Base-by-base conservation (phyloP, 1,140 invertebrate species). In the Lepidurus apus region DNA sequence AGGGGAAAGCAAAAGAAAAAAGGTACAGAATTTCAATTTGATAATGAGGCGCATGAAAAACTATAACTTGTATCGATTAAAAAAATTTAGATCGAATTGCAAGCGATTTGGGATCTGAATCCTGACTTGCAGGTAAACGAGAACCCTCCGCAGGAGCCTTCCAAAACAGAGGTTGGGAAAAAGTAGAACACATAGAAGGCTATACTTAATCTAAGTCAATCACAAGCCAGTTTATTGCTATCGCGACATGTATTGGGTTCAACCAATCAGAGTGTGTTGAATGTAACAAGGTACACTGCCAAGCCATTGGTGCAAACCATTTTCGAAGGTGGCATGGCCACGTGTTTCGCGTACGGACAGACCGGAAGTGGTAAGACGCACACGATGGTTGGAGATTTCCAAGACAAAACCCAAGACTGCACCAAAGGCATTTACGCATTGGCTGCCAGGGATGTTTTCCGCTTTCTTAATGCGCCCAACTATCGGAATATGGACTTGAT, bases 1-100 rank as follows among this genome's bases (percentile, higher is more conserved):
- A 81, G 95, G 95, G 81, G 98, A 99, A 88, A 99, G 97, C 43
- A 99, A 99, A 88, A 98, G 98, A 84, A 99, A 99, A 89, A 97
- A 99, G 89, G 94, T 98, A 82, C n/a, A n/a, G 2, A 3, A 73
- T n/a, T 73, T 73, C 24, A n/a, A 73, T 73, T 73, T 73, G 2
- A 73, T 24, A n/a, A 73, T 2, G n/a, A 42, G 47, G 13, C 13
- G 17, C 42, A n/a, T 7, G 74, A 77, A 44, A 13, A 8, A 53
- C 17, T 43, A 73, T 10, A n/a, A 8, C 42, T 43, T 80, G 6
- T 45, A 24, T 45, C 21, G n/a, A 34, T 53, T 47, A 79, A 53
- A 79, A 80, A 43, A 78, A 87, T 87, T 53, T 81, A 92, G 91
- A 90, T 92, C 82, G 95, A 97, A 84, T 89, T 97, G 83, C 94